These are phyloP conservation scores for Rotaria socialis DNA, from an alignment of 2,888 invertebrate genomes.

Conservation along the genomic window DNA sequence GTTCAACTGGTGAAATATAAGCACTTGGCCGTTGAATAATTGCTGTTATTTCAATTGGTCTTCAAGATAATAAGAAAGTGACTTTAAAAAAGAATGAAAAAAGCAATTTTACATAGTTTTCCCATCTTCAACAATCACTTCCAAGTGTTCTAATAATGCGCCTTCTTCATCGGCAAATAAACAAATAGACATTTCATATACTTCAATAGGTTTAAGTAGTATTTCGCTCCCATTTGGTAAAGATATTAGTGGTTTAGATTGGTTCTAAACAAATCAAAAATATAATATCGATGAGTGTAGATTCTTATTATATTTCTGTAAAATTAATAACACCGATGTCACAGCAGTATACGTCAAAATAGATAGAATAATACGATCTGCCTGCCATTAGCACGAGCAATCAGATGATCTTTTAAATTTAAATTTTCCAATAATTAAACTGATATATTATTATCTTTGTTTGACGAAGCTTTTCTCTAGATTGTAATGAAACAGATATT, in stretches of 20 bases:
- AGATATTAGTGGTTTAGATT: not conserved
- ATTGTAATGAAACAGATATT: too few relatives aligned
- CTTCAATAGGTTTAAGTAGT: not conserved
- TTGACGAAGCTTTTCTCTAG: too few relatives aligned
- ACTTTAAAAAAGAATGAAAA: not conserved
- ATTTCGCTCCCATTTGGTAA: not conserved
- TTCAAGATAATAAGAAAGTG: not conserved
- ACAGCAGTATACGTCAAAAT: too few relatives aligned
- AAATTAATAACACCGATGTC: too few relatives aligned
- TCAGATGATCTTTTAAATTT: too few relatives aligned
- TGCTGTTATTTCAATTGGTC: not conserved
- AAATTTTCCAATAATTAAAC: too few relatives aligned
- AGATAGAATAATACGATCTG: too few relatives aligned
- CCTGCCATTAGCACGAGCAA: too few relatives aligned
- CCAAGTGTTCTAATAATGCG: not conserved
- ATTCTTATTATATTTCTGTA: too few relatives aligned
- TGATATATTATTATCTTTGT: too few relatives aligned
- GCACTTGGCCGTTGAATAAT: slow-evolving; percentile 26
- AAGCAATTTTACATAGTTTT: not conserved
- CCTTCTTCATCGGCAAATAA: slow-evolving; percentile 2
- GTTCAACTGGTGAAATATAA: not conserved
- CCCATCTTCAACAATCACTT: not conserved
- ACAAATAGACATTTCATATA: not conserved
- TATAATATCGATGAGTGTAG: not conserved
- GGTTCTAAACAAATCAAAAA: not conserved